phyloP scores from a whole-genome alignment of 2,113 vertebrate species.

The Mirounga angustirostris region DNA sequence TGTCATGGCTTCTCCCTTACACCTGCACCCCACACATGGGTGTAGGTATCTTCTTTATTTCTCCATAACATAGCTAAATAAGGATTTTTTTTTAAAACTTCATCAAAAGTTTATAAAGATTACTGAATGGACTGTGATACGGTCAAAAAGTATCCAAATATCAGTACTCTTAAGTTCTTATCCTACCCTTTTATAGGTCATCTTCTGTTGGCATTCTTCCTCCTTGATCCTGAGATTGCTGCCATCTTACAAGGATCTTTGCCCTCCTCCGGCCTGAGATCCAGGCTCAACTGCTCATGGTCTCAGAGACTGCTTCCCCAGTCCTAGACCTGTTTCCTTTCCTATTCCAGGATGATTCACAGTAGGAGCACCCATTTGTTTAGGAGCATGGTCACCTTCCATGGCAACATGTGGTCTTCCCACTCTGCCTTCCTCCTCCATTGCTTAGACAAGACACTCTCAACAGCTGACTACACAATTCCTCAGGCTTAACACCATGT shows the following conservation, averaged over 20 bases:
- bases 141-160: background rate
- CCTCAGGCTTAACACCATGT: background rate
- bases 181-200: background rate
- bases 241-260: background rate
- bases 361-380: background rate
- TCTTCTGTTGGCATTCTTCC: background rate
- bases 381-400: background rate
- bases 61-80: background rate
- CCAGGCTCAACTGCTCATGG: background rate
- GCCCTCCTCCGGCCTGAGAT: background rate
- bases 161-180: background rate
- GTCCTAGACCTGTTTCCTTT: background rate
- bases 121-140: background rate
- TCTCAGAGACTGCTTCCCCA: background rate
- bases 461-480: background rate
- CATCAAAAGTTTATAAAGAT: background rate
- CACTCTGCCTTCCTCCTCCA: too few relatives aligned
- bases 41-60: background rate
- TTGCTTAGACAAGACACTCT: background rate
- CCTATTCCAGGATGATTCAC: background rate
- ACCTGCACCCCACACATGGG: too few relatives aligned
- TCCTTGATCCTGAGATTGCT: background rate
- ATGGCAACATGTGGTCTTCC: rapidly evolving
- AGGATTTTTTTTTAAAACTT: background rate
- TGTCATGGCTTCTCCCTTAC: background rate